Evolutionary conservation across 2,888 invertebrate genomes (phyloP).

Genomic region (Ephialtes manifestator): DNA sequence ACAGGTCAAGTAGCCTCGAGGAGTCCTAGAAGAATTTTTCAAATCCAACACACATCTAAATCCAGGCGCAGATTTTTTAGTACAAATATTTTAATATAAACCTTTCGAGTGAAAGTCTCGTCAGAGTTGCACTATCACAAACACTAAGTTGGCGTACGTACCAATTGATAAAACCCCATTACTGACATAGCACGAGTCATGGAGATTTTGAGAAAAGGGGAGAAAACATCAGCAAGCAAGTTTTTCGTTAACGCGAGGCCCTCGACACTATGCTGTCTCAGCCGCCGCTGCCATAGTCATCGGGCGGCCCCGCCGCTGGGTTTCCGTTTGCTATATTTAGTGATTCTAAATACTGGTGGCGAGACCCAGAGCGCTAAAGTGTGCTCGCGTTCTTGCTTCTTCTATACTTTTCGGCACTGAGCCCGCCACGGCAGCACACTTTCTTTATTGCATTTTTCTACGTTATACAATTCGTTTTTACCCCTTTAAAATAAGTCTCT

Average conservation of each 20-base stretch:
- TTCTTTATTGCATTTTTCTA: neutral
- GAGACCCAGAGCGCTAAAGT: conserved; percentile 71
- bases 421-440: neutral
- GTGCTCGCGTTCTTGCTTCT: conserved; percentile 57
- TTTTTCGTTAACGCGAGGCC: conserved; percentile 24
- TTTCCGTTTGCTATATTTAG: conserved; percentile 84
- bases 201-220: neutral
- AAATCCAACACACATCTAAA: neutral
- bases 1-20: neutral
- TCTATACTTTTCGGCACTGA: conserved; percentile 48
- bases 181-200: neutral
- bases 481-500: conserved; percentile 42
- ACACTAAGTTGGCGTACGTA: neutral
- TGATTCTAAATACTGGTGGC: conserved; percentile 81
- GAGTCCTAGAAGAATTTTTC: neutral
- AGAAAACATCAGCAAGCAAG: neutral
- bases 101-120: neutral
- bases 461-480: neutral
- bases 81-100: neutral
- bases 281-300: conserved; percentile 55
- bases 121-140: neutral
- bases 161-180: neutral
- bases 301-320: conserved; percentile 75
- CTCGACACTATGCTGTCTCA: conserved; percentile 65
- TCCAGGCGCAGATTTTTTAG: neutral